Percentiles rank a stretch among this genome's conserved stretches.
Conservation (phyloP, 2,888 invertebrate genomes). For the Halictus ligatus region DNA sequence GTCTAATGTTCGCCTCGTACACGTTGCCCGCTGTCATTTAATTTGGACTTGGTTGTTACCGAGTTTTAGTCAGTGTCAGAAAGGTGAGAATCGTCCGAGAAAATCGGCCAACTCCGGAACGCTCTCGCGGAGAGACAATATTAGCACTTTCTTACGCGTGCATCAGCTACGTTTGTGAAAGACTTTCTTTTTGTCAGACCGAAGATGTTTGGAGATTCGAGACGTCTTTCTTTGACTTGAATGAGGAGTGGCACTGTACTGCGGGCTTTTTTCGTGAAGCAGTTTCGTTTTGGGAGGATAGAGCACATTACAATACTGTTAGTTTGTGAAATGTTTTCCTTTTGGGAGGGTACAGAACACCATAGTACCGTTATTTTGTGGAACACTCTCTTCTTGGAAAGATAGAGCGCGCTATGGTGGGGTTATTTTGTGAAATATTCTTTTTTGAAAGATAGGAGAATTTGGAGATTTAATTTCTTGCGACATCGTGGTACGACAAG, state of each 20-base stretch:
- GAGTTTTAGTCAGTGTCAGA: too few species aligned
- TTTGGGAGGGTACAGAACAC: too few species aligned
- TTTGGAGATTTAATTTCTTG: background rate
- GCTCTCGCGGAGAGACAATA: background rate
- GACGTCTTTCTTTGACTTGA: background rate
- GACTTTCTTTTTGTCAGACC: background rate
- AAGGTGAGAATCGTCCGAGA: constrained; percentile 40
- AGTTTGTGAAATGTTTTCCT: too few species aligned
- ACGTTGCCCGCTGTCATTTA: constrained; percentile 16
- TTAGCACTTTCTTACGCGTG: background rate
- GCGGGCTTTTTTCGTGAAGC: background rate
- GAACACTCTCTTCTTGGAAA: too few species aligned
- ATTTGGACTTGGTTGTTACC: background rate
- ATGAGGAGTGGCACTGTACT: background rate
- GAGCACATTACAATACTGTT: too few species aligned
- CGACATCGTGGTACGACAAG: background rate
- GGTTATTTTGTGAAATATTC: background rate
- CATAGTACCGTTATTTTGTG: too few species aligned
- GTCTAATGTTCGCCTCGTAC: constrained; percentile 21
- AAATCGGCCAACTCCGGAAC: background rate
- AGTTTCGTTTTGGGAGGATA: too few species aligned
- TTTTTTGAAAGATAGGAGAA: background rate
- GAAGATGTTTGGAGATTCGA: background rate
- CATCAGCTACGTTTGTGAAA: background rate
- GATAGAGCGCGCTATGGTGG: too few species aligned